Percentiles rank a stretch among this genome's conserved stretches.
phyloP scores from a whole-genome alignment of 2,797 vertebrate genomes.

The Platalea minor region DNA sequence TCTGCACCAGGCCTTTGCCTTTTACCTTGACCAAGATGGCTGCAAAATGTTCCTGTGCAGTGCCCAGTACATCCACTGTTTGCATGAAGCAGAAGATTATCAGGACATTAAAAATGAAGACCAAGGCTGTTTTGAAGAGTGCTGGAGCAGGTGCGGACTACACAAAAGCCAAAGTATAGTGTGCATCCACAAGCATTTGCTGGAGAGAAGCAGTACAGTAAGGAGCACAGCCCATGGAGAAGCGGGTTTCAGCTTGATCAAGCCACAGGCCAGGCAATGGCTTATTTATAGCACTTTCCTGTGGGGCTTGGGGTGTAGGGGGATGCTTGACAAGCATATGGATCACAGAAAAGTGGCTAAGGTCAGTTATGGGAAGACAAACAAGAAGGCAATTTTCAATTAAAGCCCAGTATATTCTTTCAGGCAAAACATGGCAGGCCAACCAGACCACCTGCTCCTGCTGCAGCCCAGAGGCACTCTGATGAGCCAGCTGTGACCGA shows the following conservation, averaged over 20 bases:
- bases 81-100: not conserved
- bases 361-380: not conserved
- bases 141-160: not conserved
- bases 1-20: not conserved
- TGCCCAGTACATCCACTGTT: rapidly evolving
- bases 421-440: not conserved
- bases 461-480: not conserved
- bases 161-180: not conserved
- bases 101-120: not conserved
- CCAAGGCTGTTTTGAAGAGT: not conserved
- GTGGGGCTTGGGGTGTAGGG: rapidly evolving
- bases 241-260: not conserved
- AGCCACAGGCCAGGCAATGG: not conserved
- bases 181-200: not conserved
- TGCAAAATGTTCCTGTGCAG: not conserved
- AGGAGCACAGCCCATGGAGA: rapidly evolving
- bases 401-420: not conserved
- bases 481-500: not conserved
- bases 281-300: not conserved
- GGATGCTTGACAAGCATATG: not conserved
- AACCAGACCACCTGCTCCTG: not conserved
- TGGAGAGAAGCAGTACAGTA: not conserved
- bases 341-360: not conserved
- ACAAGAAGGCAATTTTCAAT: not conserved
- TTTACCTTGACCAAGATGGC: not conserved